Base-by-base conservation (phyloP, 1,140 invertebrate species). In the Oryctes rhinoceros region DNA sequence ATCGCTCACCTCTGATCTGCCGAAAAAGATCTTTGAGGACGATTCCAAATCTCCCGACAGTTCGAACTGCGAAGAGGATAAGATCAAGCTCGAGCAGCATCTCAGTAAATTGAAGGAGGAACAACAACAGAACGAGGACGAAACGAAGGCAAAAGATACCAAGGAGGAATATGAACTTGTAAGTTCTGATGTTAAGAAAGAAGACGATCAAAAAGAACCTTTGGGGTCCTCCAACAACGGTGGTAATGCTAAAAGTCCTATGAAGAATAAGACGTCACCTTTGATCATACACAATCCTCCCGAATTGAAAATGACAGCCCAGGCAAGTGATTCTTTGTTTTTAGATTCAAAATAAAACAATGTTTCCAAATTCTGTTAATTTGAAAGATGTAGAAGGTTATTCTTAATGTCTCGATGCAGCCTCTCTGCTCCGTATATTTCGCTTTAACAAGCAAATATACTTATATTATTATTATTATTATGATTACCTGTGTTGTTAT, bases 21-120 rank as follows among this genome's bases (percentile, higher is more conserved):
- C 91, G 9, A 91, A 90, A 10, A 91, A 92, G 84, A 91, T 92
- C 83, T 91, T 92, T 82, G 90, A 92, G 87, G 90, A 91, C 83
- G 91, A 91, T 81, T 90, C 89, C 0, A 89, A 89, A 0, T 92
- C 91, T 7, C 91, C 91, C 20, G 89, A 89, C 80, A 90, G 87
- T 85, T 90, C 87, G 62, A 90, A 86, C 79, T 87, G 86, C 81
- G 88, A 87, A 81, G 91, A 90, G 79, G 88, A 87, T 78, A 85
- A 84, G 78, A 81, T 80, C 9, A 86, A 85, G 30, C 47, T 78
- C 18, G 77, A 78, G 18, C 77, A 78, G 53, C 77, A 78, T 24
- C 18, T 78, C 1, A 78, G 35, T 35, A 78, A 59, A 39, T 18
- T 78, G 11, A 78, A 49, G 37, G 79, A 79, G 85, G 86, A 89